phyloP scores from a whole-genome alignment of 2,888 invertebrate genomes.

The Pogonocherus hispidulus region DNA sequence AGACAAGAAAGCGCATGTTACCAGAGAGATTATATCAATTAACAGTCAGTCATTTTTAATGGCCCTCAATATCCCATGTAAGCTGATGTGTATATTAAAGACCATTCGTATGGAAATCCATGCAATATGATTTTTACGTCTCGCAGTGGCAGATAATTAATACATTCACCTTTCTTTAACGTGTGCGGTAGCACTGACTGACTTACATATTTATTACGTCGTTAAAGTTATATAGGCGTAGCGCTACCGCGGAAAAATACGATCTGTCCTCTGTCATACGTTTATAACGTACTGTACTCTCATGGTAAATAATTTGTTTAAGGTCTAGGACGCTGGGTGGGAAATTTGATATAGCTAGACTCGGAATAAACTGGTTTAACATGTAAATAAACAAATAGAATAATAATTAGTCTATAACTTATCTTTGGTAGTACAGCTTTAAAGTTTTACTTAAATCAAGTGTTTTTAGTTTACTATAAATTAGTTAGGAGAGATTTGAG shows the following conservation, averaged over 20 bases:
- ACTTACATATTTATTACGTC: slow-evolving; percentile 27
- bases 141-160: slow-evolving; percentile 29
- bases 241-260: slow-evolving; percentile 12
- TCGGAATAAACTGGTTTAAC: no score
- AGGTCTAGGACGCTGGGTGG: no score
- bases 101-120: slow-evolving; percentile 26
- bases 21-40: slow-evolving; percentile 22
- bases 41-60: slow-evolving; percentile 28
- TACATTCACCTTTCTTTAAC: slow-evolving; percentile 23
- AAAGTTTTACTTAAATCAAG: no score
- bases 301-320: no score
- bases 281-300: neutral
- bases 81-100: slow-evolving; percentile 21
- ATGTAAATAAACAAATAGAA: no score
- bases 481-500: no score
- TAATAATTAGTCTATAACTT: no score
- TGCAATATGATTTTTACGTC: slow-evolving; percentile 26
- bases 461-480: no score
- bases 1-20: slow-evolving; percentile 11
- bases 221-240: slow-evolving; percentile 28
- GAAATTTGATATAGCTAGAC: no score
- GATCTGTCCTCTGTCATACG: neutral
- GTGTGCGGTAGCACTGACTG: slow-evolving; percentile 30
- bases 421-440: no score
- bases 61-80: slow-evolving; percentile 19